A percentile compares a stretch with the other conserved stretches of the same genome.
These are phyloP conservation scores for Sebastes cheni DNA, from an alignment of 2,797 vertebrate species.

Conservation along the genomic window DNA sequence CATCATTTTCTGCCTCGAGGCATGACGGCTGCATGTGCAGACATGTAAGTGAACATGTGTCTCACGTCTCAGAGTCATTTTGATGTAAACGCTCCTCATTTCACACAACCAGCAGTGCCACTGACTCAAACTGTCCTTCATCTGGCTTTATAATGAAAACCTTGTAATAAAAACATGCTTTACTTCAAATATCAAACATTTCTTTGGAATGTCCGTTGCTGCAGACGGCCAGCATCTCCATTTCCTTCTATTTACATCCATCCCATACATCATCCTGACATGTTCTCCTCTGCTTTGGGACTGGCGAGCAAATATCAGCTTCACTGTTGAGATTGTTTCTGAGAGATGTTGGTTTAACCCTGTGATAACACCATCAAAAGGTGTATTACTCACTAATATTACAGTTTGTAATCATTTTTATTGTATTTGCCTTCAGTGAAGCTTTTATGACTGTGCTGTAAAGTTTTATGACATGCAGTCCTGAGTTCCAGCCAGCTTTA, in stretches of 20 bases:
- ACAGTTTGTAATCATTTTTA: background rate
- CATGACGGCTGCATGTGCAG: constrained; percentile 15
- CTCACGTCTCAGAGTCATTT: background rate
- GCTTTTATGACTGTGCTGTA: background rate
- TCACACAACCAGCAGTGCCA: background rate
- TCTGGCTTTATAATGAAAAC: background rate
- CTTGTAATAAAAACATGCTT: background rate
- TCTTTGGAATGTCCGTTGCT: constrained; percentile 27
- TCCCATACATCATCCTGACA: constrained; percentile 43
- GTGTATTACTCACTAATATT: background rate
- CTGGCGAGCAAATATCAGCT: background rate
- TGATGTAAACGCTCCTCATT: background rate
- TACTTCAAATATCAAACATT: background rate
- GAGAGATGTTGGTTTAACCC: background rate
- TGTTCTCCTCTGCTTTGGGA: background rate
- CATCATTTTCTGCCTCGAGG: constrained; percentile 36
- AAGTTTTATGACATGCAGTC: background rate
- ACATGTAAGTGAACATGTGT: background rate
- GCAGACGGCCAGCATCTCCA: constrained; percentile 10
- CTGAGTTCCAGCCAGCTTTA: background rate
- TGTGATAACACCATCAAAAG: background rate
- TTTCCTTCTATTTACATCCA: constrained; percentile 61
- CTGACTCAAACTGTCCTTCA: background rate
- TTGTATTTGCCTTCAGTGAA: background rate
- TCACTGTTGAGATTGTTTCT: background rate